Evolutionary conservation across 2,888 invertebrate genomes (phyloP).

Genomic region (Folsomia candida): DNA sequence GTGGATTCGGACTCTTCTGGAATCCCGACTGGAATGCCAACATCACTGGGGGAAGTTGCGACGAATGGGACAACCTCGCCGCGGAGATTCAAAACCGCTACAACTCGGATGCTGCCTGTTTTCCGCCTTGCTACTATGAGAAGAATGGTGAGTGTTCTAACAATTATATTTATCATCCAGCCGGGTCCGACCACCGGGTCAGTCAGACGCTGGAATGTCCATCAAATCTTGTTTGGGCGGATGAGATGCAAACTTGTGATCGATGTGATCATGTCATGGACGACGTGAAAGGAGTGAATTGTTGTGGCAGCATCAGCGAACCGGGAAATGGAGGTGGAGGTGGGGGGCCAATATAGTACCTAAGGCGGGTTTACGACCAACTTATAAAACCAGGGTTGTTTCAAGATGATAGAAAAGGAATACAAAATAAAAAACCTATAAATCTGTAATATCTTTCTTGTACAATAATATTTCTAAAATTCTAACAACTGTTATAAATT

Average conservation of each 20-base stretch:
- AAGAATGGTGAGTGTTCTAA: slow-evolving; percentile 4
- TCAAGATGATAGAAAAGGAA: too few species aligned
- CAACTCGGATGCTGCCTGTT: neutral
- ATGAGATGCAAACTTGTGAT: slow-evolving; percentile 11
- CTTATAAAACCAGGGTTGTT: too few species aligned
- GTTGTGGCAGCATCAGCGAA: too few species aligned
- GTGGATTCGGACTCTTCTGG: slow-evolving; percentile 12
- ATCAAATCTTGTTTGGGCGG: slow-evolving; percentile 2
- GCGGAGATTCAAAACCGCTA: neutral
- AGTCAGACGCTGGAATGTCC: neutral
- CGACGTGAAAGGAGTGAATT: too few species aligned
- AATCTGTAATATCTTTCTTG: too few species aligned
- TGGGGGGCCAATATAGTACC: too few species aligned
- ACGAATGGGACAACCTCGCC: slow-evolving; percentile 3
- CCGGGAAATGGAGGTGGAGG: too few species aligned
- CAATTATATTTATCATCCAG: slow-evolving; percentile 5
- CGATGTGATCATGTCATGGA: neutral
- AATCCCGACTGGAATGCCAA: slow-evolving; percentile 4
- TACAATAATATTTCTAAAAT: too few species aligned
- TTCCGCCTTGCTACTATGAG: slow-evolving; percentile 7
- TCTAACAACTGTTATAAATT: too few species aligned
- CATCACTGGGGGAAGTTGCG: slow-evolving; percentile 20
- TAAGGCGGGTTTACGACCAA: too few species aligned
- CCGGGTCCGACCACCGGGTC: neutral
- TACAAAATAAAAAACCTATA: too few species aligned